Evolutionary conservation across 2,888 invertebrate genomes (phyloP), one percentile per base, ranked within the genome.

Genomic region (Cheilosia variabilis): DNA sequence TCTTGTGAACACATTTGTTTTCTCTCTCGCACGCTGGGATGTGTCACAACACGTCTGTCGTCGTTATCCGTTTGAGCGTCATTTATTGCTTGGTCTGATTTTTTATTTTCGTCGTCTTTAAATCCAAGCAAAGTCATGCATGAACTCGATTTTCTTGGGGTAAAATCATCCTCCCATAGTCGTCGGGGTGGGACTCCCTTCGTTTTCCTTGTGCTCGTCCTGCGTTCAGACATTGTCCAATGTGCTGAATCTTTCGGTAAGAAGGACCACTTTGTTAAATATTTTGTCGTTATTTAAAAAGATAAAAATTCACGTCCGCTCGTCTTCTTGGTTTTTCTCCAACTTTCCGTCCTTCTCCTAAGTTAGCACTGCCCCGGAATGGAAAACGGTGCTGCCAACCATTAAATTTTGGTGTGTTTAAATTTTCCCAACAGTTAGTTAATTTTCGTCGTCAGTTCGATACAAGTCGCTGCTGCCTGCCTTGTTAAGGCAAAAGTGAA

Each of bases 61-160:
- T 19, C 19, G 19, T 19, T 19, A 19, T 19, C 19, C 2, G n/a
- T 4, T 13, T n/a, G n/a, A 13, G 43, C 13, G n/a, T 43, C 43
- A 13, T 43, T 13, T 43, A 15, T 43, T 4, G 43, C n/a, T 43
- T 43, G 43, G 15, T 43, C 43, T 43, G 19, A 0, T 17, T 9
- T 17, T 17, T 6, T 4, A 47, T 19, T 47, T 47, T 47, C 17
- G 19, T 17, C 47, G 47, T 43, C 43, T n/a, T 43, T 1, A 43
- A 47, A 47, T 17, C 47, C 19, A 47, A 19, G 47, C 47, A 47
- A 47, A 17, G 19, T 47, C 47, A 7, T 47, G 47, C 47, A 47
- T 47, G 47, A 19, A 47, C 6, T 47, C n/a, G 47, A n/a, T 19
- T 47, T 47, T 19, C 47, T 47, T 47, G 13, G n/a, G 15, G 43